Evolutionary conservation across 2,797 vertebrate species (phyloP).

Genomic region (Hippoglossus hippoglossus): DNA sequence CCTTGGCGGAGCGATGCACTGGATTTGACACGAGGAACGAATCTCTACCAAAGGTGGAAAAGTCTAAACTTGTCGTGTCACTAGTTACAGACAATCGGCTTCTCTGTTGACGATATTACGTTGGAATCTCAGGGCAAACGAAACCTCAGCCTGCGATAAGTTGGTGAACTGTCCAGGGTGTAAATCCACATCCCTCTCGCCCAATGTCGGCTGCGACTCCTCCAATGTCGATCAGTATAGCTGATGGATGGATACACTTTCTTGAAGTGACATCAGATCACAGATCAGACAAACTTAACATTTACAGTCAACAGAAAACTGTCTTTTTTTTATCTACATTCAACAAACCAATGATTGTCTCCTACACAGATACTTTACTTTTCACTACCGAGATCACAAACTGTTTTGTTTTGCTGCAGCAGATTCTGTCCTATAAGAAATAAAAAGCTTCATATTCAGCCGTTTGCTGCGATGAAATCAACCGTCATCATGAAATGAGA

Average conservation of each 20-base stretch:
- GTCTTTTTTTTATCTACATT: too few species aligned
- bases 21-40: conserved; percentile 11
- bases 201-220: too few species aligned
- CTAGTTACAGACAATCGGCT: background rate
- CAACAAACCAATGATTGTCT: conserved; percentile 85
- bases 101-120: background rate
- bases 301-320: too few species aligned
- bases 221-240: too few species aligned
- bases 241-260: too few species aligned
- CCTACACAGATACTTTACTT: conserved; percentile 65
- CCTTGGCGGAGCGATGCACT: too few species aligned
- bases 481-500: conserved; percentile 5
- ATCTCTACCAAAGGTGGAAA: background rate
- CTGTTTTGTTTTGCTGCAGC: conserved; percentile 35
- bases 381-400: conserved; percentile 77
- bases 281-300: too few species aligned
- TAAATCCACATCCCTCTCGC: too few species aligned
- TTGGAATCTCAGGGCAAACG: background rate
- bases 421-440: conserved; percentile 27
- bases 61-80: conserved; percentile 16
- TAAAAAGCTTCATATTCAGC: conserved; percentile 23
- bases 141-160: background rate
- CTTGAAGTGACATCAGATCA: too few species aligned
- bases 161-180: too few species aligned
- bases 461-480: conserved; percentile 10